A percentile compares a stretch with the other conserved stretches of the same genome.
These are phyloP conservation scores for Sebastes aleutianus DNA, from an alignment of 2,797 vertebrate genomes.

Conservation along the genomic window DNA sequence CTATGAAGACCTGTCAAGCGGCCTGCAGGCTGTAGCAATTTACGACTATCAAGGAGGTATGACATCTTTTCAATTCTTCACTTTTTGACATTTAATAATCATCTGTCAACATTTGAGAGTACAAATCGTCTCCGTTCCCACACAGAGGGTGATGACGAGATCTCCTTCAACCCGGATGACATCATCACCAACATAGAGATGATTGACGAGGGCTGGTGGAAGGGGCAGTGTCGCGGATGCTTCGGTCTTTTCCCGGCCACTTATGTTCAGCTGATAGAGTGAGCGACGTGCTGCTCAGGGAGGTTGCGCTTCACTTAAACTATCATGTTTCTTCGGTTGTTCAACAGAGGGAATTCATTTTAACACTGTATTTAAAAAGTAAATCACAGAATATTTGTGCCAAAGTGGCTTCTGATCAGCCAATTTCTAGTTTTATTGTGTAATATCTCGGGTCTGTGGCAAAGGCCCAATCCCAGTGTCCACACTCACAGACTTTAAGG, in stretches of 20 bases:
- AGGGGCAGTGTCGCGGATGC: slow-evolving; percentile 83
- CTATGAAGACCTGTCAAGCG: slow-evolving; percentile 80
- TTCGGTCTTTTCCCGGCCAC: slow-evolving; percentile 90
- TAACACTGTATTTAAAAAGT: slow-evolving; percentile 11
- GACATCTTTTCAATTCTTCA: not conserved
- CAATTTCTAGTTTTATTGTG: not conserved
- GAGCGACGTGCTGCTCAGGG: slow-evolving; percentile 16
- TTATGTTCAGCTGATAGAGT: slow-evolving; percentile 87
- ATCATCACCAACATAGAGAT: slow-evolving; percentile 92
- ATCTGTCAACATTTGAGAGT: not conserved
- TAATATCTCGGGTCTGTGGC: not conserved
- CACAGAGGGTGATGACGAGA: slow-evolving; percentile 93
- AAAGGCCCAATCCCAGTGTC: too few relatives aligned
- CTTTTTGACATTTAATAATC: not conserved
- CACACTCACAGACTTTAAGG: too few relatives aligned
- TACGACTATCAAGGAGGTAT: slow-evolving; percentile 96
- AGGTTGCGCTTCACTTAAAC: not conserved
- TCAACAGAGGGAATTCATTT: not conserved
- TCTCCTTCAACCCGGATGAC: slow-evolving; percentile 91
- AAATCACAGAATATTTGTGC: not conserved
- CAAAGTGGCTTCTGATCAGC: not conserved
- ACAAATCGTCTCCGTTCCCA: slow-evolving; percentile 12
- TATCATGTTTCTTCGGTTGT: not conserved
- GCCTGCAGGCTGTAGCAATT: slow-evolving; percentile 83
- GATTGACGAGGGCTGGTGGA: slow-evolving; percentile 96